Evolutionary conservation across 2,888 invertebrate species (phyloP).

Genomic region (Lycaena phlaeas): DNA sequence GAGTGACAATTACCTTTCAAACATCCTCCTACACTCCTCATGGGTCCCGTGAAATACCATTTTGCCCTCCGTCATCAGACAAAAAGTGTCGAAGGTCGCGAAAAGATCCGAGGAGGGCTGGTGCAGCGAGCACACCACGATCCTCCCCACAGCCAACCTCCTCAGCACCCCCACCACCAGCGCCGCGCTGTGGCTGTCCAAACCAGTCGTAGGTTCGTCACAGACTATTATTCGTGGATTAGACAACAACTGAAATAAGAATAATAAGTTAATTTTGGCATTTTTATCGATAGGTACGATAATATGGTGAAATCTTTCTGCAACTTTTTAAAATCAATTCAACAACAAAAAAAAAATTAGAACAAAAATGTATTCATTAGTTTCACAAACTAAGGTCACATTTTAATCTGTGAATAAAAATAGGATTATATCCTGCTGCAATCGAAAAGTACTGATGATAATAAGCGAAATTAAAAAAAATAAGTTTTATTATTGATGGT

Average conservation of each 20-base stretch:
- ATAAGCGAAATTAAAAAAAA: no score
- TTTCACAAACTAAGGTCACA: no score
- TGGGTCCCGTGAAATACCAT: slow-evolving; percentile 83
- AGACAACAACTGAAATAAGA: slow-evolving; percentile 78
- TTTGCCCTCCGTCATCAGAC: slow-evolving; percentile 84
- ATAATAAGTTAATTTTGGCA: background rate
- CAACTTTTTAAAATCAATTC: no score
- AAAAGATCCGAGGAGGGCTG: slow-evolving; percentile 91
- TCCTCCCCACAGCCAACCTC: slow-evolving; percentile 75
- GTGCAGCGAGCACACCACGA: slow-evolving; percentile 89
- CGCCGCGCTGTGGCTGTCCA: slow-evolving; percentile 91
- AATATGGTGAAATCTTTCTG: no score
- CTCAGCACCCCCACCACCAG: slow-evolving; percentile 81
- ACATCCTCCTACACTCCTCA: slow-evolving; percentile 75
- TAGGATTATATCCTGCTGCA: no score
- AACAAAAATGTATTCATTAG: no score
- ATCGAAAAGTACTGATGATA: no score
- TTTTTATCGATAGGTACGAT: no score
- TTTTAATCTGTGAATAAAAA: no score
- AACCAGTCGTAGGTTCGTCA: slow-evolving; percentile 93
- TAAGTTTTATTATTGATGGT: no score
- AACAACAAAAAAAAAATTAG: no score
- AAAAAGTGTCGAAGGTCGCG: slow-evolving; percentile 82
- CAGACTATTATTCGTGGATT: slow-evolving; percentile 91
- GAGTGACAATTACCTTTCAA: slow-evolving; percentile 78